Conservation (phyloP, 2,113 vertebrate genomes). For the Vanacampus margaritifer region DNA sequence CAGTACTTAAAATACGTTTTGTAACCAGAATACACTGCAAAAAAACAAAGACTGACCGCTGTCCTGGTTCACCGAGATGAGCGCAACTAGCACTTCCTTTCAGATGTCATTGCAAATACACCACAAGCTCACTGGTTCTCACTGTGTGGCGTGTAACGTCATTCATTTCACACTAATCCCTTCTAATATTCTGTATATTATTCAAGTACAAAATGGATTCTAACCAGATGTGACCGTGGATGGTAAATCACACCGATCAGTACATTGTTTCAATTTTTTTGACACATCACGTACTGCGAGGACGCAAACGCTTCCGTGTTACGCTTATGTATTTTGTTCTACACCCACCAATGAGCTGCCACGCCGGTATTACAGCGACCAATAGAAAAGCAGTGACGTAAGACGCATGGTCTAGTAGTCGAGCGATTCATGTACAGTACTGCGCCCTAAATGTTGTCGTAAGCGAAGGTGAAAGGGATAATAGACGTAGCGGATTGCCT, state of each 20-base stretch:
- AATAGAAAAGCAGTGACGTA: conserved; percentile 30
- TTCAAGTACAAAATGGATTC: background rate
- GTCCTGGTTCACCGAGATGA: background rate
- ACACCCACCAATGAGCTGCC: conserved; percentile 40
- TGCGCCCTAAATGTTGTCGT: background rate
- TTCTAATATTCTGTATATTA: background rate
- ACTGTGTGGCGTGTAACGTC: conserved; percentile 12
- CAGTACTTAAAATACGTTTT: background rate
- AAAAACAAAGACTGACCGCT: conserved; percentile 30
- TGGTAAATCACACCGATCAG: background rate
- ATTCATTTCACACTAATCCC: background rate
- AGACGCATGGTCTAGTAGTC: background rate
- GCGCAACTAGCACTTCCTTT: background rate
- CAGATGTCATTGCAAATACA: conserved; percentile 18
- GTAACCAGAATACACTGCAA: background rate
- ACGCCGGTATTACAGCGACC: background rate
- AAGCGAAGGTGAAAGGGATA: background rate
- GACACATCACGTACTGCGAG: conserved; percentile 41
- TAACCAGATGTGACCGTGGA: background rate
- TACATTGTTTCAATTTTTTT: background rate
- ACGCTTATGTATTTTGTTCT: conserved; percentile 29
- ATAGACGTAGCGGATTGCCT: background rate
- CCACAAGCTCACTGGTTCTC: background rate
- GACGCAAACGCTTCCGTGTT: conserved; percentile 32
- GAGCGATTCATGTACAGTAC: background rate